Base-by-base conservation (phyloP, 2,888 invertebrate species). In the Xiphydria camelus region DNA sequence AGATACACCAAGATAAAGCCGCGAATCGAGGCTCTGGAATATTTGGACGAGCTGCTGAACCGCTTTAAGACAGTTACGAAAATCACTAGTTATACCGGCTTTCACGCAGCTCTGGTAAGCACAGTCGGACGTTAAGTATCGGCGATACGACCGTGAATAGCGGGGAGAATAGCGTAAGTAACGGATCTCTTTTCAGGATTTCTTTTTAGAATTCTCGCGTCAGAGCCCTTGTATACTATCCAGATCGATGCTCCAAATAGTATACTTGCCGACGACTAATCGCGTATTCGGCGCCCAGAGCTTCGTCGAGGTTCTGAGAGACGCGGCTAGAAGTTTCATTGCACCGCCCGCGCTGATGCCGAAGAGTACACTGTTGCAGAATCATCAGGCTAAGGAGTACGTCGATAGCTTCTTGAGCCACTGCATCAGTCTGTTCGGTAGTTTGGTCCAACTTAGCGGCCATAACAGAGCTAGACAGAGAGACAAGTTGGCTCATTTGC, bases 391-490 rank as follows among this genome's bases (percentile, higher is more conserved):
- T 1, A 91, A 89, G 65, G 89, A 92, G 59, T 91, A 88, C 70
- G 86, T 95, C 2, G 94, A 96, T 61, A 88, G 88, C 44, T 94
- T 97, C 78, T 81, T 97, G 41, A 83, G 83, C 7, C 90, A 91
- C 51, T 93, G 94, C 70, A 87, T 90, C 47, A 84, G 89, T 25
- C 90, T 94, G 4, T 92, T 97, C 70, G 88, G 89, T 6, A 87
- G 86, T 59, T 79, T 97, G 43, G 80, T 97, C 46, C 91, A 92
- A 65, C 84, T 94, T 47, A 92, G 91, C 70, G 97, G 98, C 0
- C 94, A 95, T 75, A 98, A 98, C 77, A 82, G 95, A 56, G 96
- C 98, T 3, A 80, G 98, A 21, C 97, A 97, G 75, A 81, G 97
- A 44, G 97, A 98, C 73, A 95, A 94, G 77, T 79, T 97, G 44